Conservation (phyloP, 2,888 invertebrate species). For the Gasteruption jaculator region DNA sequence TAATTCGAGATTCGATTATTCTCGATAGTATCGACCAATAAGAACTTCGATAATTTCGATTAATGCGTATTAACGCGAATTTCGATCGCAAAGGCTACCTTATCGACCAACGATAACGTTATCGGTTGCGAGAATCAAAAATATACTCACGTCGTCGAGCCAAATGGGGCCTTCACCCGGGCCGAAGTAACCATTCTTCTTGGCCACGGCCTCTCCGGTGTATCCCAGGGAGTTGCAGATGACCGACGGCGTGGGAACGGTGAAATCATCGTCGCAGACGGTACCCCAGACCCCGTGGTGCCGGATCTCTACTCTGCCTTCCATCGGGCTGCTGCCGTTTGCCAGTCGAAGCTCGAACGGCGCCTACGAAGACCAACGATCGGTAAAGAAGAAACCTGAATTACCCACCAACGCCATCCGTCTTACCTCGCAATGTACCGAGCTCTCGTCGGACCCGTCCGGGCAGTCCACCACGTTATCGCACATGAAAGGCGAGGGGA, state of each 20-base stretch:
- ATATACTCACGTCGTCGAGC: slow-evolving; percentile 60
- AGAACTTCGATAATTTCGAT: too few species aligned
- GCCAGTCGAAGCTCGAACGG: slow-evolving; percentile 60
- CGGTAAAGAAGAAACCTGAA: too few species aligned
- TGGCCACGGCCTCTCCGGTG: slow-evolving; percentile 53
- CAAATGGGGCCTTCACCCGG: slow-evolving; percentile 64
- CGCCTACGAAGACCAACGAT: slow-evolving; percentile 40
- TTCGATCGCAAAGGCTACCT: too few species aligned
- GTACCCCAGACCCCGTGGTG: slow-evolving; percentile 71
- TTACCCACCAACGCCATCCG: too few species aligned
- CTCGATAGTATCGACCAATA: too few species aligned
- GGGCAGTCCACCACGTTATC: slow-evolving; percentile 63
- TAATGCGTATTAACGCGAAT: too few species aligned
- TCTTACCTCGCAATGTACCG: slow-evolving; percentile 59
- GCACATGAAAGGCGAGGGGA: slow-evolving; percentile 61
- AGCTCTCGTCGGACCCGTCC: slow-evolving; percentile 63
- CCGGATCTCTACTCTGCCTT: slow-evolving; percentile 69
- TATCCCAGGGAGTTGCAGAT: slow-evolving; percentile 60
- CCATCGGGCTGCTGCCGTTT: slow-evolving; percentile 55
- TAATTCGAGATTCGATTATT: too few species aligned
- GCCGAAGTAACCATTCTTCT: slow-evolving; percentile 57
- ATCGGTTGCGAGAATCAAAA: too few species aligned
- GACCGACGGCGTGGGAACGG: slow-evolving; percentile 61
- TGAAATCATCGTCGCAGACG: slow-evolving; percentile 75
- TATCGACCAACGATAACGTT: too few species aligned